Evolutionary conservation across 1,140 invertebrate genomes (phyloP), one percentile per base, ranked within the genome.

Genomic region (Dryas iulia): DNA sequence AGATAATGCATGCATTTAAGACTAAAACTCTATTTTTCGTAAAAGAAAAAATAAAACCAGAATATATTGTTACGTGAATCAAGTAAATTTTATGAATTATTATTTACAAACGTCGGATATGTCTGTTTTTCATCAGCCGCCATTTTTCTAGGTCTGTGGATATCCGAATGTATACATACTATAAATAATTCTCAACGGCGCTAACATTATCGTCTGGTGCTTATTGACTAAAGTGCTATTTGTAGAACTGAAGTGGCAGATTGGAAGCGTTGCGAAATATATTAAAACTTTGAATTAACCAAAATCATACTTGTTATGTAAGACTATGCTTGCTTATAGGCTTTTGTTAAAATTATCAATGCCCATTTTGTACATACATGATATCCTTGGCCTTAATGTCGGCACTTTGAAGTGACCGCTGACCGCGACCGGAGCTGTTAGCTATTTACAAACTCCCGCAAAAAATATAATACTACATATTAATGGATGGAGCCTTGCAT

Each of bases 371-470:
- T 81, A 81, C 66, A 74, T 74, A 81, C 72, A 60, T 67, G 79
- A 74, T 26, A 81, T 83, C 82, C 84, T 82, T 86, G 86, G 75
- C 83, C 80, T 86, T 86, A 88, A 85, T 86, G 79, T 76, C 80
- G 79, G 80, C 65, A 64, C 75, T 85, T 85, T 84, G 80, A 81
- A 74, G 80, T 78, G 77, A 81, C 71, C 77, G 69, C 74, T 72
- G 70, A 67, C 67, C 62, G 53, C 59, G 71, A 64, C 61, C 73
- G 70, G 66, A 66, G 76, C 80, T 77, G 74, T 84, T 84, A 84
- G 77, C 77, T 72, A 79, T 84, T 81, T 69, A 75, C 77, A 81
- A 87, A 87, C 72, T 79, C 82, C 78, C 68, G 75, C 75, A 81
- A 86, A 87, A 84, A 78, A 70, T 70, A 60, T 63, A 65, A 59